Evolutionary conservation across 2,888 invertebrate genomes (phyloP), one percentile per base, ranked within the genome.

Genomic region (Philonicus albiceps): DNA sequence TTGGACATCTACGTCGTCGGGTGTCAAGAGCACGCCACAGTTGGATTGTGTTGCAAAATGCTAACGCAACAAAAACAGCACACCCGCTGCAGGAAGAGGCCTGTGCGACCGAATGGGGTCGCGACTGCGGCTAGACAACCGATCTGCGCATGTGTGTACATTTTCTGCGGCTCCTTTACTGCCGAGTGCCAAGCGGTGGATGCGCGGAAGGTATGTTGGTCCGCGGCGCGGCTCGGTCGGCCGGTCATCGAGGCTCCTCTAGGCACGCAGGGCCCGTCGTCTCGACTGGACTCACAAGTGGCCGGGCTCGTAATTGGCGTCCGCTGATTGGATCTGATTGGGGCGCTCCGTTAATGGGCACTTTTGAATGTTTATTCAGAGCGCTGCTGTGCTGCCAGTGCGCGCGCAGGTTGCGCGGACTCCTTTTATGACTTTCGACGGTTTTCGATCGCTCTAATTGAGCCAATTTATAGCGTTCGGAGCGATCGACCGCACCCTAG

Each of bases 321-420:
- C 86, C 85, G 78, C 85, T 87, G 87, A 87, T 87, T 87, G 87
- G 86, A 87, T 87, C 87, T 87, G 87, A 87, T 87, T 87, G 87
- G 87, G 72, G 86, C 80, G 76, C 49, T 49, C 86, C 87, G 86
- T 86, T 87, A 87, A 87, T 86, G 86, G 87, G 75, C 75, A 85
- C 83, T 73, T 84, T 76, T 75, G 64, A 30, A 75, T 27, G 55
- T 55, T 83, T 75, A 22, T 40, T 76, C 31, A 76, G 85, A 85
- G n/a, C 73, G 27, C 16, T 19, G 49, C 19, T 49, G n/a, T n/a
- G 49, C 49, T 19, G n/a, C 49, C 49, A 49, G n/a, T 49, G 49
- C n/a, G 49, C 49, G 16, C 49, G 43, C 53, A 8, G 8, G 4
- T 75, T 76, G 85, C 13, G 49, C 31, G 75, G 40, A 75, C 27